Conservation (phyloP, 1,140 invertebrate species). For the Pseudomyrmex flavicornis region DNA sequence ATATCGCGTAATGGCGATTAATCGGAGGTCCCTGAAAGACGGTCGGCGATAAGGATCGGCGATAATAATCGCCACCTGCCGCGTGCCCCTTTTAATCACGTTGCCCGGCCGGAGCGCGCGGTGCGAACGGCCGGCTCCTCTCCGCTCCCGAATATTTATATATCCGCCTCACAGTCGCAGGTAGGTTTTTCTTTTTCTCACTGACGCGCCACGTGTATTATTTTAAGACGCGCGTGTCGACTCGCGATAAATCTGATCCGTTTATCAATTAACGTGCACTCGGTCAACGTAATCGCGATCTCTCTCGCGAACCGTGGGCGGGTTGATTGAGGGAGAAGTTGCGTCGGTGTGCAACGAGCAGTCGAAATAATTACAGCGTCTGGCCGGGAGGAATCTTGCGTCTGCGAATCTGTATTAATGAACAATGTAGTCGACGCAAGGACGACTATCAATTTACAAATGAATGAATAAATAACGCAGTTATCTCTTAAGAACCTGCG, state of each 20-base stretch:
- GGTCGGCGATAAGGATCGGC: conserved; percentile 40
- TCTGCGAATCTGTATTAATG: conserved; percentile 55
- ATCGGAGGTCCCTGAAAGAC: conserved; percentile 50
- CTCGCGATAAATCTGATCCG: conserved; percentile 54
- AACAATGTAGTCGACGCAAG: conserved; percentile 51
- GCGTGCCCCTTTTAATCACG: conserved; percentile 51
- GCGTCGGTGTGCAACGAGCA: conserved; percentile 10
- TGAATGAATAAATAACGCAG: conserved; percentile 52
- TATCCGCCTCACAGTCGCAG: conserved; percentile 1
- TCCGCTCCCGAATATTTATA: conserved; percentile 45
- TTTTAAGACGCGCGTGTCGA: conserved; percentile 52
- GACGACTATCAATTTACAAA: conserved; percentile 53
- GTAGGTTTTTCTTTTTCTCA: conserved; percentile 5
- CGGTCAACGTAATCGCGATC: conserved; percentile 37
- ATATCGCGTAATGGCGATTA: conserved; percentile 68
- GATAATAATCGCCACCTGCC: conserved; percentile 61
- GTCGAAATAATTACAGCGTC: conserved; percentile 47
- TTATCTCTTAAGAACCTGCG: conserved; percentile 9
- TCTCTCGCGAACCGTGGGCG: conserved; percentile 22
- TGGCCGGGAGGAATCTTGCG: conserved; percentile 39
- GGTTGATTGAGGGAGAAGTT: conserved; percentile 24
- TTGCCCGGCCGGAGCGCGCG: background rate
- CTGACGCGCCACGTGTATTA: conserved; percentile 38
- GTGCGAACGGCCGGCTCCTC: background rate
- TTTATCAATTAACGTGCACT: conserved; percentile 55